phyloP scores from a whole-genome alignment of 30 jellyfish, hydroid and myxozoan species.

The Nemopilema nomurai region DNA sequence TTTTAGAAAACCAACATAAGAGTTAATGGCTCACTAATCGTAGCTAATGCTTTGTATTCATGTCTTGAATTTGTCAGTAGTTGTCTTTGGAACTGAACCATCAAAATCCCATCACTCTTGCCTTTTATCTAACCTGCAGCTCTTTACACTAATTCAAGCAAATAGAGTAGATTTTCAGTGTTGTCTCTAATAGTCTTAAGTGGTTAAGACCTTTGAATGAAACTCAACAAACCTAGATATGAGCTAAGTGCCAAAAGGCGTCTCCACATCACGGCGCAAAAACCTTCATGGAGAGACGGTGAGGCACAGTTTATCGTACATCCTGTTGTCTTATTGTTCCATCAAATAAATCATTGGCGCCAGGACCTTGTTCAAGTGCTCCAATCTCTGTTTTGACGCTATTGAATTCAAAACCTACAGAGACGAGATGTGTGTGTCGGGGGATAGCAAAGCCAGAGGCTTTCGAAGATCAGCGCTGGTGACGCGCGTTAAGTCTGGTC shows the following conservation, averaged over 20 bases:
- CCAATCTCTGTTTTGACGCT: conserved; percentile 28
- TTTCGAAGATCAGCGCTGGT: conserved; percentile 47
- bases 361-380: conserved; percentile 35
- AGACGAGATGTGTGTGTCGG: conserved; percentile 50
- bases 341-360: conserved; percentile 54
- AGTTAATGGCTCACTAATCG: not conserved
- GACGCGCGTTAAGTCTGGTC: conserved; percentile 44
- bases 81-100: not conserved
- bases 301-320: conserved; percentile 18
- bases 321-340: conserved; percentile 32
- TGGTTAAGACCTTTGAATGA: conserved; percentile 43
- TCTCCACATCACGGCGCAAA: conserved; percentile 40
- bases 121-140: not conserved
- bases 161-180: not conserved
- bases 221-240: conserved; percentile 36
- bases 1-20: not conserved
- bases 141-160: conserved; percentile 15
- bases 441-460: conserved; percentile 57
- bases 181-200: conserved; percentile 27
- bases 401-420: conserved; percentile 37
- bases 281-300: conserved; percentile 38
- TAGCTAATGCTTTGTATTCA: not conserved
- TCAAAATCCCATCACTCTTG: not conserved
- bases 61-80: not conserved
- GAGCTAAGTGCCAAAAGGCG: conserved; percentile 53